Evolutionary conservation across 2,797 vertebrate species (phyloP), one percentile per base, ranked within the genome.

Genomic region (Urosaurus nigricauda): DNA sequence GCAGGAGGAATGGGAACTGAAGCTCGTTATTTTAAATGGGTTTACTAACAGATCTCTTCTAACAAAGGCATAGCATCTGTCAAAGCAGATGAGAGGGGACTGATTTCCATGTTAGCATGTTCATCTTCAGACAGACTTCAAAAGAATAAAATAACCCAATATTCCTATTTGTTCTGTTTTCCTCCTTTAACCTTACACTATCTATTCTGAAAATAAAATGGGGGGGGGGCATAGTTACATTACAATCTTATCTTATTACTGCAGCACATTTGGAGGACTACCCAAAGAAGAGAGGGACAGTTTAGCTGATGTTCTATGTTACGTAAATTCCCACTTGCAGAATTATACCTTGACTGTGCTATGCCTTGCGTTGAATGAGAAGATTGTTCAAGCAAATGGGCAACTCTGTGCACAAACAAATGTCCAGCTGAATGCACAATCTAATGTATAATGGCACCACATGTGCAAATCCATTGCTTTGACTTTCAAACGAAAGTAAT

Each of bases 31-130:
- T 75, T 43, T 83, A 8, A 83, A 89, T 65, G 0, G 47, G 47
- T 85, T 92, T 90, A 6, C n/a, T 87, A 80, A 84, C 17, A 56
- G 43, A 86, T 78, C 43, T 90, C 70, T 80, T 5, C 56, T 75
- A 68, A 82, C 71, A 37, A 88, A 91, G 51, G 7, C 53, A 90
- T 16, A 77, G 77, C 60, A 84, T 73, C 4, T 35, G 37, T 43
- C 89, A 85, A 78, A 91, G 26, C 24, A 43, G 29, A 73, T 1
- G 2, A 73, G 17, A 4, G 68, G 5, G 13, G 7, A 84, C 75
- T 74, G 65, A 8, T 82, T 94, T 87, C 74, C 6, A 86, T 91
- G 84, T 81, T 83, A 79, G 47, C 37, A 6, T 58, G 68, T 24
- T 60, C 60, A 85, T 85, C 68, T 88, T 84, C 14, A 56, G 88